These are phyloP conservation scores for Myodes glareolus DNA, from an alignment of 2,113 vertebrate genomes.

Conservation along the genomic window DNA sequence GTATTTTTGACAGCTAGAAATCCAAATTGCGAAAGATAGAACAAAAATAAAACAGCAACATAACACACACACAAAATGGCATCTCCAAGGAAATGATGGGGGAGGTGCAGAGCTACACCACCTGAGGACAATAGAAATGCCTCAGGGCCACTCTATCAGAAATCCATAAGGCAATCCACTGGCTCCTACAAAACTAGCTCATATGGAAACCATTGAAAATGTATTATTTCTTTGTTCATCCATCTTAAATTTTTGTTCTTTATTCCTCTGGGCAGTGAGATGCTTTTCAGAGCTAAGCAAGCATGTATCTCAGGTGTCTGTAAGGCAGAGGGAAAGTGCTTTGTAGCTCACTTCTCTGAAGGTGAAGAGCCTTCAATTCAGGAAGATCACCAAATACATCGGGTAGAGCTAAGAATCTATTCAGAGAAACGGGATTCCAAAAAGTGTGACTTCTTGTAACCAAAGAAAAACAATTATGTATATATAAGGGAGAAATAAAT, in stretches of 20 bases:
- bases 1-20: not conserved
- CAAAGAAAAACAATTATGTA: not conserved
- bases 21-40: not conserved
- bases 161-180: not conserved
- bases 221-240: not conserved
- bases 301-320: not conserved
- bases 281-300: not conserved
- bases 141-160: not conserved
- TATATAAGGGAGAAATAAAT: not conserved
- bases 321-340: not conserved
- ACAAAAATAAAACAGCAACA: not conserved
- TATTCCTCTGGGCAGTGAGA: not conserved
- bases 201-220: not conserved
- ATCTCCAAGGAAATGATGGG: not conserved
- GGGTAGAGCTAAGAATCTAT: not conserved
- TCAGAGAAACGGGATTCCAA: not conserved
- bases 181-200: not conserved
- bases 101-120: not conserved
- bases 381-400: not conserved
- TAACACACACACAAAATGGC: not conserved
- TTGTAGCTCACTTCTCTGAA: conserved; percentile 10
- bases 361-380: not conserved
- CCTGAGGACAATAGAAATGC: not conserved
- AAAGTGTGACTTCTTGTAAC: conserved; percentile 6
- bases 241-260: not conserved